Percentiles rank a stretch among this genome's conserved stretches.
Evolutionary conservation across 2,888 invertebrate species (phyloP).

Genomic region (Drosophila merina): DNA sequence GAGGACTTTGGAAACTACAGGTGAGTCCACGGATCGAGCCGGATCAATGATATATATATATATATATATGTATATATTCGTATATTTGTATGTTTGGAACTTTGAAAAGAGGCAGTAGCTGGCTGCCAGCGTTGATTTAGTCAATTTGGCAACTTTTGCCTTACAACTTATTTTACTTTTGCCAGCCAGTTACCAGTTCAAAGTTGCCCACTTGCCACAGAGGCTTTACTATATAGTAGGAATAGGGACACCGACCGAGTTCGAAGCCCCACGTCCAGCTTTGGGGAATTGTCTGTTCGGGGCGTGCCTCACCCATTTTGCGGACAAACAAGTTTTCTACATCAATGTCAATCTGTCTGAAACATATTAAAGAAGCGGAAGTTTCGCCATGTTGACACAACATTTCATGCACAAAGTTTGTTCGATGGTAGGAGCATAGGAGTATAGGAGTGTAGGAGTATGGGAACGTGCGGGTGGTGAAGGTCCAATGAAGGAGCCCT

Average conservation of each 20-base stretch:
- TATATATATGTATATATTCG: not conserved
- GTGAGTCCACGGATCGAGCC: constrained; percentile 79
- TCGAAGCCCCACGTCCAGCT: constrained; percentile 23
- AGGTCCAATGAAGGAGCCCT: not conserved
- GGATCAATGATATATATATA: not conserved
- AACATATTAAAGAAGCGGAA: constrained; percentile 80
- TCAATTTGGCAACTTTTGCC: constrained; percentile 63
- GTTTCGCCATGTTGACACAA: constrained; percentile 79
- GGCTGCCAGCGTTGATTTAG: constrained; percentile 62
- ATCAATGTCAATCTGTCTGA: constrained; percentile 82
- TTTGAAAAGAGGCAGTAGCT: constrained; percentile 7
- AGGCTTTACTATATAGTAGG: constrained; percentile 5
- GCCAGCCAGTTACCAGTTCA: constrained; percentile 37
- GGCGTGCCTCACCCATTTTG: constrained; percentile 61
- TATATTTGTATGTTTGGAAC: not conserved
- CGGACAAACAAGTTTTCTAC: constrained; percentile 75
- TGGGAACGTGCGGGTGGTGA: not conserved
- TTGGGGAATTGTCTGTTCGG: constrained; percentile 20
- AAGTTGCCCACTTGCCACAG: constrained; percentile 47
- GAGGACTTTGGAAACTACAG: constrained; percentile 90
- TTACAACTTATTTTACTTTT: constrained; percentile 60
- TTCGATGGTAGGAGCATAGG: constrained; percentile 13
- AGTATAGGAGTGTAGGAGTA: not conserved
- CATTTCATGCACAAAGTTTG: constrained; percentile 74
- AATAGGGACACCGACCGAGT: not conserved